These are phyloP conservation scores for Drosophila neonasuta DNA, from an alignment of 2,888 invertebrate species.

Conservation along the genomic window DNA sequence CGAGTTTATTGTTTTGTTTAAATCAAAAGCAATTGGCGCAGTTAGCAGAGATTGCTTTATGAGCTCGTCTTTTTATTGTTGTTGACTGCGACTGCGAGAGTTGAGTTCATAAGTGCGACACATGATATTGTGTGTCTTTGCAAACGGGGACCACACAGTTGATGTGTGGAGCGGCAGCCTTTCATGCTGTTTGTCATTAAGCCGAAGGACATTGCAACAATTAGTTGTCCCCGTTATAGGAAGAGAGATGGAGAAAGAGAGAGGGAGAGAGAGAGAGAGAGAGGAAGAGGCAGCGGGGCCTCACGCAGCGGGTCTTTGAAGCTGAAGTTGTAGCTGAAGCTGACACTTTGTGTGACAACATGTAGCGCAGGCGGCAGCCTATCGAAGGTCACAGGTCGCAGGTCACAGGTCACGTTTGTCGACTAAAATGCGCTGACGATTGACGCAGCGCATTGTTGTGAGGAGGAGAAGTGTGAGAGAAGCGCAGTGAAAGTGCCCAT, in stretches of 20 bases:
- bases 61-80: slow-evolving; percentile 1
- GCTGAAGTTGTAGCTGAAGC: slow-evolving; percentile 45
- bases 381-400: slow-evolving; percentile 52
- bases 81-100: background rate
- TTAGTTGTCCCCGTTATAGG: slow-evolving; percentile 42
- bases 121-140: slow-evolving; percentile 17
- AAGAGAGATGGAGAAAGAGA: background rate
- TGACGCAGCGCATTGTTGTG: slow-evolving; percentile 32
- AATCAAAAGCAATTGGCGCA: background rate
- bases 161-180: slow-evolving; percentile 37
- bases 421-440: slow-evolving; percentile 67
- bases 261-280: background rate
- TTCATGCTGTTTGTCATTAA: slow-evolving; percentile 61
- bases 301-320: slow-evolving; percentile 68
- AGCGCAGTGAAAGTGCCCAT: slow-evolving; percentile 46
- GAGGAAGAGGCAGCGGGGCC: slow-evolving; percentile 20
- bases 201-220: slow-evolving; percentile 73
- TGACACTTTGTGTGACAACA: slow-evolving; percentile 76
- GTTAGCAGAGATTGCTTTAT: background rate
- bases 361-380: slow-evolving; percentile 51
- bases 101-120: slow-evolving; percentile 14
- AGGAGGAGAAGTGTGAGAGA: slow-evolving; percentile 5
- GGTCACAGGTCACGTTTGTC: slow-evolving; percentile 1
- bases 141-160: slow-evolving; percentile 42
- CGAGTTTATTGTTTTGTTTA: background rate